Conservation (phyloP, 2,888 invertebrate genomes). For the Hecatera dysodea region DNA sequence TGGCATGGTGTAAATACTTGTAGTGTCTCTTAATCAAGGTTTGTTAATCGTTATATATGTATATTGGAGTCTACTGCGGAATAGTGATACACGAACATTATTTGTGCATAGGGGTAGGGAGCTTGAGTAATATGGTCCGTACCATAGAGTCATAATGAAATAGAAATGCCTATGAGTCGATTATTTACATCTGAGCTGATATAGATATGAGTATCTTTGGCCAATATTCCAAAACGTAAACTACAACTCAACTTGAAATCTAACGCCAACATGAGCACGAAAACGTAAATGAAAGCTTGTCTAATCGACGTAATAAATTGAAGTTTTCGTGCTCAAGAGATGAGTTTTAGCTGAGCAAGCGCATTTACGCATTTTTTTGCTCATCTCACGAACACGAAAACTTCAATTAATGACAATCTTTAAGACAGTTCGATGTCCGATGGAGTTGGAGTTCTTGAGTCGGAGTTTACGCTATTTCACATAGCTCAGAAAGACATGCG, state of each 20-base stretch:
- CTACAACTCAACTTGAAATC: no score
- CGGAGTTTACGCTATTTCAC: neutral
- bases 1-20: conserved; percentile 76
- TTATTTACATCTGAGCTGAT: neutral
- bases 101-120: conserved; percentile 16
- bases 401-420: no score
- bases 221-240: no score
- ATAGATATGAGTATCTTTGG: neutral
- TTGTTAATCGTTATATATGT: conserved; percentile 69
- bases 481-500: neutral
- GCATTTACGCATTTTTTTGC: no score
- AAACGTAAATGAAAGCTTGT: no score
- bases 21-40: conserved; percentile 69
- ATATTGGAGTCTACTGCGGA: conserved; percentile 51
- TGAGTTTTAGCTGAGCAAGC: no score
- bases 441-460: no score
- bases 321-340: no score
- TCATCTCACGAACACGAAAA: no score
- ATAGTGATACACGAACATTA: conserved; percentile 48
- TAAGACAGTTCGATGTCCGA: no score
- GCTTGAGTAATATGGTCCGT: neutral
- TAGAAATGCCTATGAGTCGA: neutral
- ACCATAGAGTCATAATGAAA: neutral
- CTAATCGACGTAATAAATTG: no score
- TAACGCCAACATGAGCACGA: no score